phyloP scores from a whole-genome alignment of 64 coral and sea anemone genomes.

The Stichodactyla helianthus region DNA sequence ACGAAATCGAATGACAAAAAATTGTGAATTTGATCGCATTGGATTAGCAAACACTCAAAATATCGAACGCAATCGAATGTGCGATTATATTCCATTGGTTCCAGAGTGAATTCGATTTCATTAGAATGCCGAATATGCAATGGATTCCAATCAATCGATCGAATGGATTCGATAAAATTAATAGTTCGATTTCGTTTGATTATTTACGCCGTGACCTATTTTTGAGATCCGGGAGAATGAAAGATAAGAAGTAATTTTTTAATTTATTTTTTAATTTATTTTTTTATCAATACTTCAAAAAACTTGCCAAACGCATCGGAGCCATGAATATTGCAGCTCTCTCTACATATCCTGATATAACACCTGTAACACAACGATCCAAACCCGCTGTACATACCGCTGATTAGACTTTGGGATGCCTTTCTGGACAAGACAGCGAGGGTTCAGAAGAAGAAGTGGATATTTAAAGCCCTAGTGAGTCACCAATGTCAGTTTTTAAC shows the following conservation, averaged over 20 bases:
- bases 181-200: too few species aligned
- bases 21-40: too few species aligned
- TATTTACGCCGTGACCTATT: too few species aligned
- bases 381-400: slow-evolving; percentile 10
- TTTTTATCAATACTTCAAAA: slow-evolving; percentile 13
- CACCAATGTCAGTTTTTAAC: slow-evolving; percentile 35
- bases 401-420: slow-evolving; percentile 47
- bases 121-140: too few species aligned
- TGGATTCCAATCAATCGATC: too few species aligned
- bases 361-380: slow-evolving; percentile 19
- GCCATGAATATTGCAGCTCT: slow-evolving; percentile 39
- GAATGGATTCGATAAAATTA: too few species aligned
- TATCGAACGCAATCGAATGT: too few species aligned
- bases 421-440: slow-evolving; percentile 5
- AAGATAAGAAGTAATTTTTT: not conserved
- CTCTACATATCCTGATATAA: slow-evolving; percentile 32
- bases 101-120: too few species aligned
- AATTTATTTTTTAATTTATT: too few species aligned
- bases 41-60: too few species aligned
- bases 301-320: slow-evolving; percentile 62
- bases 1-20: too few species aligned
- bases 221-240: not conserved
- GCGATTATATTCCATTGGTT: too few species aligned
- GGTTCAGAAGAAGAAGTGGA: slow-evolving; percentile 63
- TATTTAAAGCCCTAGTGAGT: not conserved